Evolutionary conservation across 1,140 invertebrate genomes (phyloP).

Genomic region (Apocrypta bakeri): DNA sequence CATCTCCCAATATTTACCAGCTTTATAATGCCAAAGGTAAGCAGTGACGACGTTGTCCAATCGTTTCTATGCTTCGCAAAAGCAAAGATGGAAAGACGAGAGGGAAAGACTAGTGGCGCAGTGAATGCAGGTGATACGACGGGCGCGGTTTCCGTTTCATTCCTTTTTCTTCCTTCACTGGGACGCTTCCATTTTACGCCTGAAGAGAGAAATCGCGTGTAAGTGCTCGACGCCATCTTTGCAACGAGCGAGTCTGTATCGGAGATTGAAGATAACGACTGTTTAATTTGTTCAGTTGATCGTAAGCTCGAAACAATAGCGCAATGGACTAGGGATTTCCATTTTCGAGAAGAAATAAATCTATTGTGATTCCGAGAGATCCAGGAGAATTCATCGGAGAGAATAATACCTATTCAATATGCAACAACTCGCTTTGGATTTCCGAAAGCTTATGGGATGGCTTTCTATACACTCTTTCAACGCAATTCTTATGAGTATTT

Average conservation of each 20-base stretch:
- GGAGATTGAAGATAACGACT: background rate
- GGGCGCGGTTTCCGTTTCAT: too few relatives aligned
- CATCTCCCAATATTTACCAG: constrained; percentile 13
- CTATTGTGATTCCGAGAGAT: background rate
- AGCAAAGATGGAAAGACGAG: background rate
- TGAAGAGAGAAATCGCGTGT: background rate
- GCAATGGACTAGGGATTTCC: background rate
- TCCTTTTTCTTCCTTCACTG: too few relatives aligned
- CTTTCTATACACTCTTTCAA: too few relatives aligned
- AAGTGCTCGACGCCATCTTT: background rate
- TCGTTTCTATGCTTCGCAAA: background rate
- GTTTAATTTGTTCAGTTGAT: background rate
- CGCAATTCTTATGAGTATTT: background rate
- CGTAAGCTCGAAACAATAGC: background rate
- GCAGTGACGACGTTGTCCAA: background rate
- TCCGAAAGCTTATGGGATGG: too few relatives aligned
- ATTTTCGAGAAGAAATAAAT: too few relatives aligned
- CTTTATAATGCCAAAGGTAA: background rate
- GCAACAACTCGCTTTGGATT: background rate
- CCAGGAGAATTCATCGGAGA: background rate
- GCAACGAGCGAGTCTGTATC: background rate
- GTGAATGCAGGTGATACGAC: constrained; percentile 10
- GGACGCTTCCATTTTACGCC: background rate
- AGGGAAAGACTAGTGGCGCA: too few relatives aligned
- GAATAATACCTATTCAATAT: background rate